Conservation (phyloP, 1,140 invertebrate genomes). For the Eufriesea mexicana region DNA sequence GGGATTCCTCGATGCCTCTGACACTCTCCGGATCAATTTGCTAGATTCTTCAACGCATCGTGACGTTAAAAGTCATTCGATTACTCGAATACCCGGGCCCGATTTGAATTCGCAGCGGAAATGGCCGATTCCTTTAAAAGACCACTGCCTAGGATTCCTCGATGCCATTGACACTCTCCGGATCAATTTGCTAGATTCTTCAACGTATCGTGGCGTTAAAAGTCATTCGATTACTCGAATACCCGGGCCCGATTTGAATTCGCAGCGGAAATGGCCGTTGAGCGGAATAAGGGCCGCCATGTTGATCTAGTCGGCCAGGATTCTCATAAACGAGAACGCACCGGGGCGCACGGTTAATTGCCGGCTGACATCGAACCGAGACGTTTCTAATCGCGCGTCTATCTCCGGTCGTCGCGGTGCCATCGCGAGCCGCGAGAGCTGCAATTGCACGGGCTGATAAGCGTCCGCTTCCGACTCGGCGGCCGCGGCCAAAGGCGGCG, state of each 20-base stretch:
- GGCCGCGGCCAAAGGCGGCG: slow-evolving; percentile 47
- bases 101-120: background rate
- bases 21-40: too few relatives aligned
- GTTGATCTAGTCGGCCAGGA: slow-evolving; percentile 6
- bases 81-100: too few relatives aligned
- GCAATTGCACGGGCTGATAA: slow-evolving; percentile 59
- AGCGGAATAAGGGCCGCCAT: background rate
- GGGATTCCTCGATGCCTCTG: too few relatives aligned
- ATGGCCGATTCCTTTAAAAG: too few relatives aligned
- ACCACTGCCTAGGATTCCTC: too few relatives aligned
- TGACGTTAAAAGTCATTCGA: too few relatives aligned
- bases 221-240: too few relatives aligned
- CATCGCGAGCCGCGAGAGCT: slow-evolving; percentile 32
- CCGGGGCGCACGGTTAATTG: slow-evolving; percentile 50
- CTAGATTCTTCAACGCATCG: too few relatives aligned
- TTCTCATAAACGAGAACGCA: slow-evolving; percentile 12
- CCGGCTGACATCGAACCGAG: slow-evolving; percentile 26
- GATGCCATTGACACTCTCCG: too few relatives aligned
- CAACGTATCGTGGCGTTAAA: too few relatives aligned
- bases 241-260: background rate
- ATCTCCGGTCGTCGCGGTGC: slow-evolving; percentile 33
- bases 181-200: too few relatives aligned
- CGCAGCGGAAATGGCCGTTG: background rate
- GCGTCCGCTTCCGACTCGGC: slow-evolving; percentile 59
- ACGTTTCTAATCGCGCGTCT: slow-evolving; percentile 52